Conservation (phyloP, 1,140 invertebrate genomes). For the Drosophila baimaii region DNA sequence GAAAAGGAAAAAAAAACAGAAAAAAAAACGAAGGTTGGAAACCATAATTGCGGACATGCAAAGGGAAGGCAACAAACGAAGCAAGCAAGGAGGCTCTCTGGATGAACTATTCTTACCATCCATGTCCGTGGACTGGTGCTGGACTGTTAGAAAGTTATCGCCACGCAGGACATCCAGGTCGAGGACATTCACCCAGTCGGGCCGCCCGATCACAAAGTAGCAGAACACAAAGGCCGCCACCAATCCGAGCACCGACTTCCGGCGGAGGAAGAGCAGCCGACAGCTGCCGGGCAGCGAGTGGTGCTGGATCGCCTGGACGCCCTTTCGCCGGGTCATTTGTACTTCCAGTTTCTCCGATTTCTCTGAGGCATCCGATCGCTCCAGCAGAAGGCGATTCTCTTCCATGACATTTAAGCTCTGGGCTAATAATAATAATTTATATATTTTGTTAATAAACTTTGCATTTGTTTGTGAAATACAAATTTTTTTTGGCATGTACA, state of each 20-base stretch:
- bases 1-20: slow-evolving; percentile 1
- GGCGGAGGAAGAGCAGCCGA: slow-evolving; percentile 34
- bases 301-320: slow-evolving; percentile 5
- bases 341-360: slow-evolving; percentile 20
- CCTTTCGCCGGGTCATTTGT: slow-evolving; percentile 6
- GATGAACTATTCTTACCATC: slow-evolving; percentile 65
- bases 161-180: slow-evolving; percentile 48
- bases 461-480: not conserved
- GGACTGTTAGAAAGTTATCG: slow-evolving; percentile 45
- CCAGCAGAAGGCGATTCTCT: slow-evolving; percentile 55
- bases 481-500: not conserved
- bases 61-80: not conserved
- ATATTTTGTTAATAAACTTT: not conserved
- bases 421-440: not conserved
- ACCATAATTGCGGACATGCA: slow-evolving; percentile 19
- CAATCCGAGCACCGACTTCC: slow-evolving; percentile 48
- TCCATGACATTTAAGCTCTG: slow-evolving; percentile 46
- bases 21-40: not conserved
- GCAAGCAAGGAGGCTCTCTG: not conserved
- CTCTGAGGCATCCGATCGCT: slow-evolving; percentile 20
- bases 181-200: slow-evolving; percentile 57
- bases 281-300: slow-evolving; percentile 19
- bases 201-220: slow-evolving; percentile 58
- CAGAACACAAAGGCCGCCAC: slow-evolving; percentile 54
- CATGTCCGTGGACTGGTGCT: slow-evolving; percentile 74